Evolutionary conservation across 2,113 vertebrate species (phyloP), one percentile per base, ranked within the genome.

Genomic region (Piaya cayana): DNA sequence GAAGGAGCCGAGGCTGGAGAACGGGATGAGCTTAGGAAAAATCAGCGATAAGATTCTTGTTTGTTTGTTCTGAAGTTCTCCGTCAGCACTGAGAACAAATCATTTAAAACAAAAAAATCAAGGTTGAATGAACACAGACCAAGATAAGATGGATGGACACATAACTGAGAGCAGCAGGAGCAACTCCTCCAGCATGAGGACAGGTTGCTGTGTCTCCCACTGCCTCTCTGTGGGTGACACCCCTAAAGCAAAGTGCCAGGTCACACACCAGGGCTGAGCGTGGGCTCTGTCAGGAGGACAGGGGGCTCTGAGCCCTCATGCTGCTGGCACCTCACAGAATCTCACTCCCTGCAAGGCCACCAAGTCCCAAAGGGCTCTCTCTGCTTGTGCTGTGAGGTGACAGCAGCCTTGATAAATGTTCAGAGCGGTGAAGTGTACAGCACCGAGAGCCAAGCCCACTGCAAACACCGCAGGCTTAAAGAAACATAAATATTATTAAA

Each of bases 141-240:
- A 27, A 72, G n/a, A 29, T 4, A 16, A 60, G 43, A n/a, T 0
- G 0, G 0, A 25, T 2, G 18, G 39, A 16, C 2, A 29, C 0
- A 0, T 27, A 74, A 47, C 52, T 53, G 4, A 0, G 53, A 45
- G 42, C 17, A 62, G 12, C 7, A 8, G 2, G 10, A 85, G 45
- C 0, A 1, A 11, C 11, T 3, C n/a, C 30, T 30, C n/a, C 1
- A 0, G 11, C 34, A 39, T 26, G 11, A 30, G 37, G 58, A 26
- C 56, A 34, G 20, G n/a, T 17, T 9, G 25, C 2, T 9, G 25
- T 2, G 4, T 21, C 52, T 29, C 59, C 36, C 34, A 26, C 25
- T 8, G 32, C 45, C 47, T 22, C 42, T 12, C 16, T 4, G 6
- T 2, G 0, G 32, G 45, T 39, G 55, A 27, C 1, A 3, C 15